Evolutionary conservation across 2,113 vertebrate species (phyloP).

Genomic region (Tringa solitaria): DNA sequence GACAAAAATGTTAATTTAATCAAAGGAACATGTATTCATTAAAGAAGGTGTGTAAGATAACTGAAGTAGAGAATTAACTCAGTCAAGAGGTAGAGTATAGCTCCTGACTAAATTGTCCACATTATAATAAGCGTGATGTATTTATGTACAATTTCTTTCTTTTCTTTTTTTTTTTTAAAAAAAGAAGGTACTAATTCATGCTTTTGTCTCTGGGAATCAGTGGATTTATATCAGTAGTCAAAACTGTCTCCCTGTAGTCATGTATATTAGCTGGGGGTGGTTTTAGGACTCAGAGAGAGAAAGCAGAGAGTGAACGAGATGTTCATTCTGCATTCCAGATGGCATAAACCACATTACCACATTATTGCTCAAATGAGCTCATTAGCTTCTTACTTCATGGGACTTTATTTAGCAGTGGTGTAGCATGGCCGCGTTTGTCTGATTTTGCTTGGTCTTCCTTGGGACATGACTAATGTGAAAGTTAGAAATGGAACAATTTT

Average conservation of each 20-base stretch:
- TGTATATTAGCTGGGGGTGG: not conserved
- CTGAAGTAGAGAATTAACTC: slow-evolving; percentile 73
- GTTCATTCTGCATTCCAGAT: slow-evolving; percentile 3
- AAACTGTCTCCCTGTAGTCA: not conserved
- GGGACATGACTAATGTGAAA: not conserved
- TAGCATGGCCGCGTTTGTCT: not conserved
- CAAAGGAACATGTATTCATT: slow-evolving; percentile 75
- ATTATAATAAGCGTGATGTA: slow-evolving; percentile 9
- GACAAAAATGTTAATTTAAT: slow-evolving; percentile 82
- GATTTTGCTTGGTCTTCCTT: not conserved
- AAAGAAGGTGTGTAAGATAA: slow-evolving; percentile 69
- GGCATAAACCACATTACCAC: not conserved
- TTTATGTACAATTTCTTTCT: not conserved
- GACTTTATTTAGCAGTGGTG: not conserved
- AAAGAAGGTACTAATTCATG: not conserved
- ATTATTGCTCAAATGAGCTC: not conserved
- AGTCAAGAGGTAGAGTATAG: slow-evolving; percentile 55
- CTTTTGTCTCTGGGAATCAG: not conserved
- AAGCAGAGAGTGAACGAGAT: not conserved
- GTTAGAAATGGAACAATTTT: not conserved
- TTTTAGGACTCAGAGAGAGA: not conserved
- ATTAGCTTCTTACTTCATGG: not conserved
- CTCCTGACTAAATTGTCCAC: slow-evolving; percentile 44
- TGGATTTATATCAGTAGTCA: not conserved
- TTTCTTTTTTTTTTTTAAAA: not conserved